phyloP scores from a whole-genome alignment of 2,113 vertebrate species.

The Hippocampus guttulatus region DNA sequence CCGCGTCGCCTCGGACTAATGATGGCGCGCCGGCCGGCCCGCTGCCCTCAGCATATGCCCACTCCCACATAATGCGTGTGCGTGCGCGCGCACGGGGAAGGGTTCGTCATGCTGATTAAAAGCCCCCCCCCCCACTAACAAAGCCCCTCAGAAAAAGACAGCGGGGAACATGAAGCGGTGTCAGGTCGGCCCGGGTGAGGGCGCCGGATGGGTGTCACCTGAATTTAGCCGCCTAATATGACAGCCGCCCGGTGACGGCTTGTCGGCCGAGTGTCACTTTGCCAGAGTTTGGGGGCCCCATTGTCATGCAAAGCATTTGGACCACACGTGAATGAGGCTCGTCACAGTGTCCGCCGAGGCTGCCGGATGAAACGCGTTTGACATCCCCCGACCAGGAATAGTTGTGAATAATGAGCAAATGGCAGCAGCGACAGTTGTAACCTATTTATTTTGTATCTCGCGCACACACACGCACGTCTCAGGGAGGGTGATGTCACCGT shows the following conservation, averaged over 20 bases:
- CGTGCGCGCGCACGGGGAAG: conserved; percentile 43
- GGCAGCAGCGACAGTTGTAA: conserved; percentile 49
- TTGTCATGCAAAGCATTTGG: conserved; percentile 74
- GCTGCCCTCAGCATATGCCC: conserved; percentile 74
- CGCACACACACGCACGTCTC: not conserved
- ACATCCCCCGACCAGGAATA: conserved; percentile 70
- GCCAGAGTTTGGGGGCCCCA: conserved; percentile 69
- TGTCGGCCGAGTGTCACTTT: conserved; percentile 71
- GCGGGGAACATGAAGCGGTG: conserved; percentile 72
- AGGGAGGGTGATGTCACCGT: conserved; percentile 3
- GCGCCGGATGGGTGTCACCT: conserved; percentile 72
- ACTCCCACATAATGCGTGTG: conserved; percentile 41
- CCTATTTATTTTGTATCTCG: conserved; percentile 54
- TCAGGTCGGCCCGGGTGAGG: conserved; percentile 76
- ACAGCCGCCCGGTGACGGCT: conserved; percentile 72
- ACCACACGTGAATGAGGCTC: conserved; percentile 75
- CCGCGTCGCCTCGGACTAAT: conserved; percentile 74
- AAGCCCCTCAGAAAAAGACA: conserved; percentile 69
- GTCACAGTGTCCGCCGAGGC: conserved; percentile 64
- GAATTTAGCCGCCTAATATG: conserved; percentile 75
- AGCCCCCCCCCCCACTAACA: conserved; percentile 59
- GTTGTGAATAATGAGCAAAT: conserved; percentile 72
- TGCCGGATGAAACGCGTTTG: conserved; percentile 65
- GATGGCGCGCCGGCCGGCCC: conserved; percentile 75
- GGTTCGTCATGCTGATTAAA: conserved; percentile 76